Evolutionary conservation across 2,888 invertebrate species (phyloP), one percentile per base, ranked within the genome.

Genomic region (Acrobasis suavella): DNA sequence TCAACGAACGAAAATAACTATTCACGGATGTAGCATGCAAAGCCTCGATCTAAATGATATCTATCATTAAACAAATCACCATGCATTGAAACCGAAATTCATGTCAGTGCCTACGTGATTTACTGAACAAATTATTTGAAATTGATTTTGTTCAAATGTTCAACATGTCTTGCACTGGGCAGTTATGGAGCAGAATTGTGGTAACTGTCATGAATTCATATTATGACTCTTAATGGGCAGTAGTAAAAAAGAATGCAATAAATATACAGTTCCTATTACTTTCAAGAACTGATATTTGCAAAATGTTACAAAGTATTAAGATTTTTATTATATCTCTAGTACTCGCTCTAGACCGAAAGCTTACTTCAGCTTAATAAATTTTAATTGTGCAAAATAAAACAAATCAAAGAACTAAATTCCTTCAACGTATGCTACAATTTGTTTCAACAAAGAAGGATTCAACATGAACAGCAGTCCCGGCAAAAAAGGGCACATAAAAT

Each of bases 1-100:
- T 85, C 87, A 87, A 83, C 75, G 87, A 81, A 85, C 87, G 78
- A 83, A 85, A 80, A 80, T 81, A 42, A 54, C 51, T 60, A 52
- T 60, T 60, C n/a, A 17, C 52, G 60, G 60, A 60, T 60, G 52
- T 22, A 42, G 32, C 37, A 50, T 50, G 22, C n/a, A 14, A 39
- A 50, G 51, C 60, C 38, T 50, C 49, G 49, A 37, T 60, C 16
- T 42, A 60, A 51, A 60, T 50, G 1, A 15, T 59, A 59, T 58
- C 49, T 59, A 37, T 38, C 38, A 60, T 60, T 60, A 50, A 60
- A 60, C 32, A 50, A 60, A 50, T 60, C 59, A 51, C 59, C 59
- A 16, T 38, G 17, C 59, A 60, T 39, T 16, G 50, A 50, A 59
- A 59, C 5, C 42, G 15, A 39, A 42, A 56, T 42, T 42, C 16